These are phyloP conservation scores for Ips nitidus DNA, from an alignment of 1,140 invertebrate genomes.

Conservation along the genomic window DNA sequence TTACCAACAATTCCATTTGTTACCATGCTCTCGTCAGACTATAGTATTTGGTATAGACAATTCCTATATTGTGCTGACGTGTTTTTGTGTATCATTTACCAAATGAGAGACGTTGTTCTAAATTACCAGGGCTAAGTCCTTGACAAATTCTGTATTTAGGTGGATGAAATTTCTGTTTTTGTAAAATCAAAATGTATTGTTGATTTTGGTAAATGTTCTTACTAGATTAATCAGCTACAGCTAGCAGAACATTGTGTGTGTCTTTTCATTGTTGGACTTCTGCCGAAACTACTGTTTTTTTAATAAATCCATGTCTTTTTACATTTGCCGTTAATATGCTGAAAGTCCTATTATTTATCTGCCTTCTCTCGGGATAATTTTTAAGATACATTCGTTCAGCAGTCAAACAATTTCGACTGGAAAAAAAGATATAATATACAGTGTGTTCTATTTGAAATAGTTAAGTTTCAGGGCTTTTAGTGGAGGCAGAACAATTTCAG, in stretches of 20 bases:
- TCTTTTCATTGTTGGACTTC: background rate
- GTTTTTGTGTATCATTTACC: constrained; percentile 25
- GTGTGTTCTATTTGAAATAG: too few species aligned
- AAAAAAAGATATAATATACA: too few species aligned
- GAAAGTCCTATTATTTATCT: too few species aligned
- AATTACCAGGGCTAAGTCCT: constrained; percentile 26
- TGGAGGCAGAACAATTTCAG: too few species aligned
- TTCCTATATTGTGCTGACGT: constrained; percentile 12
- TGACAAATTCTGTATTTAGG: constrained; percentile 29
- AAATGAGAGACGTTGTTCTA: constrained; percentile 13
- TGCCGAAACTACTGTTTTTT: too few species aligned
- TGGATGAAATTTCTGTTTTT: constrained; percentile 20
- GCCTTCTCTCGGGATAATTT: too few species aligned
- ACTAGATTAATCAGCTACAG: constrained; percentile 6
- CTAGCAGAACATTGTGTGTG: constrained; percentile 3
- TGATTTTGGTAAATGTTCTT: constrained; percentile 1
- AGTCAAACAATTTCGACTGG: too few species aligned
- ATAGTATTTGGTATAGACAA: constrained; percentile 24
- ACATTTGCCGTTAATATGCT: too few species aligned
- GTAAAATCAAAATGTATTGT: constrained; percentile 15
- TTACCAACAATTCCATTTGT: constrained; percentile 16
- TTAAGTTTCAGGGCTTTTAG: too few species aligned
- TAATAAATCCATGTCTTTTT: too few species aligned
- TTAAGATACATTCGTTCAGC: too few species aligned
- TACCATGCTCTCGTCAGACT: constrained; percentile 15